These are phyloP conservation scores for Poecilobothrus nobilitatus DNA, from an alignment of 2,888 invertebrate species.

Conservation along the genomic window DNA sequence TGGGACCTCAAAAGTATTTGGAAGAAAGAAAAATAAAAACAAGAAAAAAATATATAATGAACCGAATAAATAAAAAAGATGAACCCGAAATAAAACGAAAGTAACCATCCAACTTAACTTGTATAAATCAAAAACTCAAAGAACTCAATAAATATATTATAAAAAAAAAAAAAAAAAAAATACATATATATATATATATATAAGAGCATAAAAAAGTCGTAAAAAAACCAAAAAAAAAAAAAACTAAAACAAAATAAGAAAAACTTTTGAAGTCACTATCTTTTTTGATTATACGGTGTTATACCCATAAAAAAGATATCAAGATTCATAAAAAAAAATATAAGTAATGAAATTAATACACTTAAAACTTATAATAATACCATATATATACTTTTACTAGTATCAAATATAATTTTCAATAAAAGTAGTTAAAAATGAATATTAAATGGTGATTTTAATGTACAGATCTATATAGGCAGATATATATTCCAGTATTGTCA, in stretches of 20 bases:
- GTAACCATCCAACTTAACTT: background rate
- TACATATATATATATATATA: too few species aligned
- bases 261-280: background rate
- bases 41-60: slow-evolving; percentile 27
- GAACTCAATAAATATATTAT: background rate
- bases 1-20: slow-evolving; percentile 4
- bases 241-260: background rate
- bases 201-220: background rate
- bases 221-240: background rate
- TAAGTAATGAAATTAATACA: background rate
- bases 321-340: background rate
- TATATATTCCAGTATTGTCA: too few species aligned
- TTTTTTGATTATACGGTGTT: slow-evolving; percentile 3
- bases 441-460: background rate
- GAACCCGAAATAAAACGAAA: background rate
- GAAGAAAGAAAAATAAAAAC: slow-evolving; percentile 18
- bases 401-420: background rate
- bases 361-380: background rate
- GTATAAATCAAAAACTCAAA: background rate
- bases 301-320: background rate
- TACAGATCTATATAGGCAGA: too few species aligned
- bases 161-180: too few species aligned
- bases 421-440: slow-evolving; percentile 1
- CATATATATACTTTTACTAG: background rate
- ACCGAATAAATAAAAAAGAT: background rate